Percentiles rank a stretch among this genome's conserved stretches.
phyloP scores from a whole-genome alignment of 2,797 vertebrate genomes.

The Mormyrus proboscirostris region DNA sequence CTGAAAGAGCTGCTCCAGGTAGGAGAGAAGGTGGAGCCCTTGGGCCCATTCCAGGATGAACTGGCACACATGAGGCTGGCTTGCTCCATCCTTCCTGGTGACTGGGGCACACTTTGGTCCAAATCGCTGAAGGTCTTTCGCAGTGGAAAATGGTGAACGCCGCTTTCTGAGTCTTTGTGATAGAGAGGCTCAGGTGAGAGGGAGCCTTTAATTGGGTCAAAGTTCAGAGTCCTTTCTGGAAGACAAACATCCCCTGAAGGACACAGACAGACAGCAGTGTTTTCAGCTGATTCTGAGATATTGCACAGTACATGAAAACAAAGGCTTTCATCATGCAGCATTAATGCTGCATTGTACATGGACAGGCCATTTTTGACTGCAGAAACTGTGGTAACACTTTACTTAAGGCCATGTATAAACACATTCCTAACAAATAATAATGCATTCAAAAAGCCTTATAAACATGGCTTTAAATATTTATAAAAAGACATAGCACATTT shows the following conservation, averaged over 20 bases:
- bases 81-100: constrained; percentile 54
- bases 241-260: constrained; percentile 12
- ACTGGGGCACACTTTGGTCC: constrained; percentile 37
- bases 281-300: neutral
- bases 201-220: constrained; percentile 6
- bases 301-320: neutral
- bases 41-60: constrained; percentile 63
- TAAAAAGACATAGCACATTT: neutral
- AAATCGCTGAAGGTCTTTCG: constrained; percentile 64
- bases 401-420: neutral
- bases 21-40: constrained; percentile 51
- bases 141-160: constrained; percentile 52
- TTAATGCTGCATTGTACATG: neutral
- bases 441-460: neutral
- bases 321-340: neutral
- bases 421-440: neutral
- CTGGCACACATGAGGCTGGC: constrained; percentile 47
- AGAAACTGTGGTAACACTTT: neutral
- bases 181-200: neutral
- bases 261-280: neutral
- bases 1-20: constrained; percentile 57
- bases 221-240: neutral
- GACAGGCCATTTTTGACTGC: neutral
- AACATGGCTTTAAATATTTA: neutral
- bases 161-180: constrained; percentile 49